Percentiles rank a stretch among this genome's conserved stretches.
These are phyloP conservation scores for Tachina grossa DNA, from an alignment of 2,888 invertebrate genomes.

Conservation along the genomic window DNA sequence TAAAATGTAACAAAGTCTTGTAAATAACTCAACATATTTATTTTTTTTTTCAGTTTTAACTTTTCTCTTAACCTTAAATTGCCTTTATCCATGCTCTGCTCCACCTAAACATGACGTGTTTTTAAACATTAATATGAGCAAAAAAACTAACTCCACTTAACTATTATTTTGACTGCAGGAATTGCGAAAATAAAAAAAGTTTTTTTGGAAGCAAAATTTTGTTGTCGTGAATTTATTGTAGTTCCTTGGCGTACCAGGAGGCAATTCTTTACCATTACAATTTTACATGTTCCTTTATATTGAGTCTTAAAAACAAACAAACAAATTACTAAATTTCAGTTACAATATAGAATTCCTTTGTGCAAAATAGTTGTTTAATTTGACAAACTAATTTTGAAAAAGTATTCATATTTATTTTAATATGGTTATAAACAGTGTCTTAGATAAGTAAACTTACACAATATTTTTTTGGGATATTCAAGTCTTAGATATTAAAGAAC, in stretches of 20 bases:
- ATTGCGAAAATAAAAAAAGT: slow-evolving; percentile 20
- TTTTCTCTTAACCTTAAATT: slow-evolving; percentile 61
- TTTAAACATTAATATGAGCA: not conserved
- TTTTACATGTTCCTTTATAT: slow-evolving; percentile 43
- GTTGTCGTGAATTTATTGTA: not conserved
- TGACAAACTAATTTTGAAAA: slow-evolving; percentile 43
- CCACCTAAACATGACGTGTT: slow-evolving; percentile 23
- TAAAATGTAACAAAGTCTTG: slow-evolving; percentile 70
- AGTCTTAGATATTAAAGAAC: no score
- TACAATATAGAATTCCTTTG: slow-evolving; percentile 5
- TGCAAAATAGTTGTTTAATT: slow-evolving; percentile 24
- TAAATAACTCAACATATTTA: not conserved
- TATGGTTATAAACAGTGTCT: not conserved
- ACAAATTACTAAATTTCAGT: slow-evolving; percentile 5
- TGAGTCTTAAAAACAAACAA: not conserved
- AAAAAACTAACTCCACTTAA: slow-evolving; percentile 16
- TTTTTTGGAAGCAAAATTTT: slow-evolving; percentile 4
- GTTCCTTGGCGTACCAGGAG: slow-evolving; percentile 64
- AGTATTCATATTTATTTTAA: not conserved
- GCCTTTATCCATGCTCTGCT: slow-evolving; percentile 16
- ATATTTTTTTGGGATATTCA: not conserved
- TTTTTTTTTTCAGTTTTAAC: slow-evolving; percentile 7
- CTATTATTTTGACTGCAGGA: slow-evolving; percentile 48
- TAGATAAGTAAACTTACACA: not conserved
- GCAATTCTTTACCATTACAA: slow-evolving; percentile 27